Percentiles rank a stretch among this genome's conserved stretches.
Conservation (phyloP, 2,797 vertebrate genomes). For the Orientallactaga sibirica region DNA sequence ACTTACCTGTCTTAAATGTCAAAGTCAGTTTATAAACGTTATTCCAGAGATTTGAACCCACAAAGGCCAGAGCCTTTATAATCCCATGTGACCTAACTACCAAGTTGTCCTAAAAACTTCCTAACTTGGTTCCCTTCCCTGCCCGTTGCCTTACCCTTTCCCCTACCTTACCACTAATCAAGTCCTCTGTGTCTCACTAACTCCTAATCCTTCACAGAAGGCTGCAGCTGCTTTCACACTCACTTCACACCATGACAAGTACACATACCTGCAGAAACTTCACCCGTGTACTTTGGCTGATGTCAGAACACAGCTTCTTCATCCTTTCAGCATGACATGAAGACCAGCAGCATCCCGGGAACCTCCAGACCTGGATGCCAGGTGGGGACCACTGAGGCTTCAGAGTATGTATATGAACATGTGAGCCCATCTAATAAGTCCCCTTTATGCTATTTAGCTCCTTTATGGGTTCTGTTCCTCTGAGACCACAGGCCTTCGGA, state of each 20-base stretch:
- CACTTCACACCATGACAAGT: neutral
- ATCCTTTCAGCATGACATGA: too few relatives aligned
- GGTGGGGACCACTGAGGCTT: too few relatives aligned
- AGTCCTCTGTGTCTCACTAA: neutral
- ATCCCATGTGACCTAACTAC: neutral
- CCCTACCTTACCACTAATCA: neutral
- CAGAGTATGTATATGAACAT: too few relatives aligned
- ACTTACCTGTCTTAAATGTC: neutral
- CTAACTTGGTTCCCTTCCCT: neutral
- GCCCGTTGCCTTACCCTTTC: too few relatives aligned
- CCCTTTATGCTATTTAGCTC: too few relatives aligned
- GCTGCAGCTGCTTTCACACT: neutral
- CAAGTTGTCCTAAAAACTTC: neutral
- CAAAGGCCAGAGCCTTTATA: neutral
- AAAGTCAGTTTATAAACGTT: neutral
- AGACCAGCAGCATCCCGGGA: too few relatives aligned
- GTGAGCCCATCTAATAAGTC: too few relatives aligned
- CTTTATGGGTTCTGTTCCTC: too few relatives aligned
- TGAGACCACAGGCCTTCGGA: too few relatives aligned
- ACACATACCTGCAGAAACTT: neutral
- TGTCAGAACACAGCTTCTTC: too few relatives aligned
- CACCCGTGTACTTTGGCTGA: neutral
- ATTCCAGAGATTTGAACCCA: slow-evolving; percentile 2
- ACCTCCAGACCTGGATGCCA: too few relatives aligned
- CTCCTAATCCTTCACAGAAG: neutral